A percentile compares a stretch with the other conserved stretches of the same genome.
phyloP scores from a whole-genome alignment of 2,113 vertebrate species.

The Lota lota region DNA sequence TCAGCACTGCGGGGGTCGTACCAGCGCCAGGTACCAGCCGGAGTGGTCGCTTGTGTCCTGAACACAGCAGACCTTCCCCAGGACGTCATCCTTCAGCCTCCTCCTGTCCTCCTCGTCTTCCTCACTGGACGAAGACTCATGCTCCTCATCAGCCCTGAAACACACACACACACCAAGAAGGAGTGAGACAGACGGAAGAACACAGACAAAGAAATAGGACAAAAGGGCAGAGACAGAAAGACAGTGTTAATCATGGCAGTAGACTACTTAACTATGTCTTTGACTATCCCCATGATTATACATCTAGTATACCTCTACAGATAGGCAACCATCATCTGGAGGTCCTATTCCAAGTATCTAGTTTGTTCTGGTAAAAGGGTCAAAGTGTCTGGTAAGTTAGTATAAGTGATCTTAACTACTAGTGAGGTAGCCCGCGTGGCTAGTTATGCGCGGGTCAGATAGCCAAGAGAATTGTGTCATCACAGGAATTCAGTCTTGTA shows the following conservation, averaged over 20 bases:
- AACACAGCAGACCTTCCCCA: constrained; percentile 89
- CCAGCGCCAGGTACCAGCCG: constrained; percentile 87
- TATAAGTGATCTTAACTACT: no score
- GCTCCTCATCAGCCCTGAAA: constrained; percentile 89
- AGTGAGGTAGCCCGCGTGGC: no score
- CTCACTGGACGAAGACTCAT: constrained; percentile 90
- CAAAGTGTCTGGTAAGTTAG: no score
- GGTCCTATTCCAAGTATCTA: no score
- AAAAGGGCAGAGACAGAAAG: background rate
- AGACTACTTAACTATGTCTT: no score
- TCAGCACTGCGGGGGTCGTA: constrained; percentile 54
- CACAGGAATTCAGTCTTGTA: background rate
- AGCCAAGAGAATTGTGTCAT: background rate
- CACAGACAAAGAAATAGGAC: background rate
- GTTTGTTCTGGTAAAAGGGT: no score
- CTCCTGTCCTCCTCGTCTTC: constrained; percentile 90
- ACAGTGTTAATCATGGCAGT: no score
- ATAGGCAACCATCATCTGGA: no score
- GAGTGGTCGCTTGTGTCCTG: constrained; percentile 60
- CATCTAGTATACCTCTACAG: no score
- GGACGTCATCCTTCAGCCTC: constrained; percentile 84
- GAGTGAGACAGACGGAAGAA: background rate
- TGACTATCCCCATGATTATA: no score
- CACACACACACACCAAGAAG: background rate
- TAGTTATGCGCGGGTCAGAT: background rate